Base-by-base conservation (phyloP, 2,888 invertebrate genomes). In the Achlya flavicornis region DNA sequence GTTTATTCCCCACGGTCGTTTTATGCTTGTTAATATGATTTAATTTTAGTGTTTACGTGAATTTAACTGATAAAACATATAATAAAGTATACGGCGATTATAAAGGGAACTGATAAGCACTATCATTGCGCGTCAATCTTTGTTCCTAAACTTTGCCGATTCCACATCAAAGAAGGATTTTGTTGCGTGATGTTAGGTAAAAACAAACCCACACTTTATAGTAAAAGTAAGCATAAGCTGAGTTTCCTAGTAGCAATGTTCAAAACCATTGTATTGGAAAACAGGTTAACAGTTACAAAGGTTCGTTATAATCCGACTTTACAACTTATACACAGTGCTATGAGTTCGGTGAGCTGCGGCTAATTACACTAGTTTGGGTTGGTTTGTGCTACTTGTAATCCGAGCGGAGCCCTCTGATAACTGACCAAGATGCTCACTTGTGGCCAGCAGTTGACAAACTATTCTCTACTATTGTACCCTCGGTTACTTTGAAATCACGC, bases 321-420 rank as follows among this genome's bases (percentile, higher is more conserved):
- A 19, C 53, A 53, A 53, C 16, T 53, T 19, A 19, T 53, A 48
- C 48, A 59, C 35, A 38, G 35, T 16, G 58, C 38, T 58, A 14
- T 59, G 38, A 16, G 41, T 60, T 77, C 71, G 71, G 72, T 75
- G 77, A 79, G 76, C 77, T 77, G 70, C 75, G 73, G 76, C 78
- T 89, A 87, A 89, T 88, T 88, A 86, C 85, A 89, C 87, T 88
- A 88, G 85, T 88, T 87, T 72, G 79, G 85, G 88, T 87, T 72
- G 79, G 65, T 72, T 72, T 67, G 69, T 72, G 69, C 76, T 84
- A 86, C 80, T 85, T 85, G 73, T 71, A 73, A 65, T 71, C 75
- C 68, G 63, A 62, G 63, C 65, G 70, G 66, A 66, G 63, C 64
- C 68, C 68, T 63, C 72, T 72, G 77, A 78, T 81, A 80, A 75